Conservation (phyloP, 1,140 invertebrate species). For the Drosophila pallidifrons region DNA sequence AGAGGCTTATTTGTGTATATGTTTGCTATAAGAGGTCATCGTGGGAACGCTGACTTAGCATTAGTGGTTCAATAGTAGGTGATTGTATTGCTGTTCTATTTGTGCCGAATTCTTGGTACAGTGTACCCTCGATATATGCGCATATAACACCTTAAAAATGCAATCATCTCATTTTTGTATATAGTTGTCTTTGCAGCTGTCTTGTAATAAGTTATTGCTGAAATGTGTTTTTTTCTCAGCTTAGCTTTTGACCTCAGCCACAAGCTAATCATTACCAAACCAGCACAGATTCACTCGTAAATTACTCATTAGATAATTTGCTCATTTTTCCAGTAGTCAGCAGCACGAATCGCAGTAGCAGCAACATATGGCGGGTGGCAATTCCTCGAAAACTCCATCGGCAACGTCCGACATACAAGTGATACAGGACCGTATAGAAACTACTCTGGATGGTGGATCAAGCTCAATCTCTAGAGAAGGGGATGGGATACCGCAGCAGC, state of each 20-base stretch:
- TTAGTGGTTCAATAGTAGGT: too few species aligned
- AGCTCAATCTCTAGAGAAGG: slow-evolving; percentile 11
- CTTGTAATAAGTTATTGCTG: too few species aligned
- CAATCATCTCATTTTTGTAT: too few species aligned
- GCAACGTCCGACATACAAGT: slow-evolving; percentile 42
- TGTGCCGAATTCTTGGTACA: too few species aligned
- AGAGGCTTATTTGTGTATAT: too few species aligned
- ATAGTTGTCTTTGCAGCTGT: too few species aligned
- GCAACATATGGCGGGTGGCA: slow-evolving; percentile 61
- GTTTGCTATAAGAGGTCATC: too few species aligned
- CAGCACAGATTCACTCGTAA: slow-evolving; percentile 51
- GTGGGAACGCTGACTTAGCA: too few species aligned
- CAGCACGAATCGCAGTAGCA: slow-evolving; percentile 17
- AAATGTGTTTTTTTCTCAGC: not conserved
- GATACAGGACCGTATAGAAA: slow-evolving; percentile 26
- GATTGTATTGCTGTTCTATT: too few species aligned
- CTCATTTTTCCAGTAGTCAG: slow-evolving; percentile 1
- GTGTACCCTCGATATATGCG: too few species aligned
- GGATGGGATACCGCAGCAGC: slow-evolving; percentile 21
- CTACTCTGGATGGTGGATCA: slow-evolving; percentile 19
- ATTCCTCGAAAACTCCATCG: slow-evolving; percentile 40
- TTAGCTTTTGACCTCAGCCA: not conserved
- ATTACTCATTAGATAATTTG: slow-evolving; percentile 80
- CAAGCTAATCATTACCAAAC: slow-evolving; percentile 70
- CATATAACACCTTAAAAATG: too few species aligned